Percentiles rank a stretch among this genome's conserved stretches.
Evolutionary conservation across 2,113 vertebrate genomes (phyloP).

Genomic region (Malurus cyaneus): DNA sequence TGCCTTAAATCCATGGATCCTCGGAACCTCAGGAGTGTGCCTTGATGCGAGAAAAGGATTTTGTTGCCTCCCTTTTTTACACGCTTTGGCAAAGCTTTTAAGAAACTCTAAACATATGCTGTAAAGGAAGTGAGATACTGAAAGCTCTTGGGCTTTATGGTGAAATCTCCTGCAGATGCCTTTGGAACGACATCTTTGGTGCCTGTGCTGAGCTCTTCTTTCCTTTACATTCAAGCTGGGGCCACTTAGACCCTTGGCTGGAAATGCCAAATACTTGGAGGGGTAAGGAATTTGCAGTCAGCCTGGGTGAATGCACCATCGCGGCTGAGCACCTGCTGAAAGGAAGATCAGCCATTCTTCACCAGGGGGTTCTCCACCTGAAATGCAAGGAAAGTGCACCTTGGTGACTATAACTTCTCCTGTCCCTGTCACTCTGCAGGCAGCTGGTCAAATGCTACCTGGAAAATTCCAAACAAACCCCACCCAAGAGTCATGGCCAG

Average conservation of each 20-base stretch:
- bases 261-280: neutral
- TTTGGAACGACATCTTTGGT: neutral
- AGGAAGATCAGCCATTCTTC: neutral
- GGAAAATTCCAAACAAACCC: neutral
- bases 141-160: neutral
- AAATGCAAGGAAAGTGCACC: neutral
- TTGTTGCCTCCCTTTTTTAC: neutral
- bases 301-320: fast-evolving
- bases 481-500: neutral
- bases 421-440: neutral
- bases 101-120: fast-evolving
- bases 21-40: neutral
- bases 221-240: neutral
- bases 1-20: neutral
- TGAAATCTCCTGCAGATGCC: neutral
- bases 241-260: neutral
- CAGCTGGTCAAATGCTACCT: neutral
- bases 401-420: neutral
- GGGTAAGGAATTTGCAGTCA: neutral
- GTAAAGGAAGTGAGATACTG: neutral
- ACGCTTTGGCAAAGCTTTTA: neutral
- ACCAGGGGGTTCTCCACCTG: neutral
- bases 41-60: neutral
- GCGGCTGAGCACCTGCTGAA: neutral
- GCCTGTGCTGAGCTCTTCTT: neutral